Base-by-base conservation (phyloP, 2,113 vertebrate species). In the Trinectes maculatus region DNA sequence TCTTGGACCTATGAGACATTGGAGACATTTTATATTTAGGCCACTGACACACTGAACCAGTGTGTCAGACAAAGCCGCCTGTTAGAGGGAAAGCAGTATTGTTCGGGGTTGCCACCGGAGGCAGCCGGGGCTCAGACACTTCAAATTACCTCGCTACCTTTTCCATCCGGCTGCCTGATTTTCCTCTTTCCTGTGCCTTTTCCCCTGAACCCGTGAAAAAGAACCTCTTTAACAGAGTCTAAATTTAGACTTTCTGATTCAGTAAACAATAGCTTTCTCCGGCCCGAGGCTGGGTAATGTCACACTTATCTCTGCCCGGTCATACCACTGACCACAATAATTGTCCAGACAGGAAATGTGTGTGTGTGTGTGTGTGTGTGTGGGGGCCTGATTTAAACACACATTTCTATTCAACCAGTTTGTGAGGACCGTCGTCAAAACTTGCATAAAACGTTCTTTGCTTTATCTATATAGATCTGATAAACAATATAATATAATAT, bases 111-210 rank as follows among this genome's bases (percentile, higher is more conserved):
- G 37, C 40, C 36, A 3, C 11, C 25, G 12, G 37, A 75, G 82
- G 78, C 86, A 79, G 47, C 28, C 3, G 15, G n/a, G n/a, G n/a
- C 48, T 72, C 71, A 71, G 44, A 62, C 48, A n/a, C 34, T 25
- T 51, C 37, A 40, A 36, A 21, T 49, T 12, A 76, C 21, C 47
- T 18, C 44, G 24, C 47, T 37, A 4, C 21, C 0, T 0, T 46
- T 51, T 40, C 40, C 26, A 47, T 80, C 74, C 16, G 13, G 47
- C 66, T 22, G 28, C 29, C 25, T 49, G 49, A 26, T 29, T 71
- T 73, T 19, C 12, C 16, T 48, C 6, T 48, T 75, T 79, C 76
- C 59, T 69, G 51, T 15, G 39, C 2, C 1, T 19, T 64, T 71
- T 37, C 47, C 60, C 46, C 68, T 62, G 25, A 77, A 69, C 24